Percentiles rank a stretch among this genome's conserved stretches.
Evolutionary conservation across 37 sponge, comb jelly and placozoan species (phyloP).

Genomic region (Ephydatia muelleri): DNA sequence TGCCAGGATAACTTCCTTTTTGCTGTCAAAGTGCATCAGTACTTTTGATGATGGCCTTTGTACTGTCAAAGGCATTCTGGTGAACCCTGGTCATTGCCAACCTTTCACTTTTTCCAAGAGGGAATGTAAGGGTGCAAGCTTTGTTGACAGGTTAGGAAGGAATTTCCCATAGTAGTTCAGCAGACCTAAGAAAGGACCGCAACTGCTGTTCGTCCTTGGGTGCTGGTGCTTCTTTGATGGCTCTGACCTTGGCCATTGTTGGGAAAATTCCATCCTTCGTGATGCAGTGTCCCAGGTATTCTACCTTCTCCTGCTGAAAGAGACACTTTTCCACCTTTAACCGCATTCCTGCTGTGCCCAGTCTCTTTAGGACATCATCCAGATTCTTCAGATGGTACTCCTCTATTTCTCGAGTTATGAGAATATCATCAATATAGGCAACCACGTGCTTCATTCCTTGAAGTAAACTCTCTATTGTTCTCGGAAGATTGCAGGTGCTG

Average conservation of each 20-base stretch:
- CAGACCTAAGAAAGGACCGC: slow-evolving; percentile 38
- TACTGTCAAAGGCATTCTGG: slow-evolving; percentile 23
- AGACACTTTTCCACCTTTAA: slow-evolving; percentile 49
- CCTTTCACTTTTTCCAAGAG: slow-evolving; percentile 18
- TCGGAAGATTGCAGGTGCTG: slow-evolving; percentile 48
- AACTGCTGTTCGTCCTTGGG: slow-evolving; percentile 16
- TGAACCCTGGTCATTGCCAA: slow-evolving; percentile 30
- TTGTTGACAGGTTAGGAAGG: slow-evolving; percentile 35
- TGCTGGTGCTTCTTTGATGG: slow-evolving; percentile 27
- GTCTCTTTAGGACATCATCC: slow-evolving; percentile 26
- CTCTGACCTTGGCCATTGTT: slow-evolving; percentile 4
- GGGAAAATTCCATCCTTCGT: slow-evolving; percentile 19
- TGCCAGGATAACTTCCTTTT: slow-evolving; percentile 1
- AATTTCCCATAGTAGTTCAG: slow-evolving; percentile 53
- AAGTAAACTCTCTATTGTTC: slow-evolving; percentile 36
- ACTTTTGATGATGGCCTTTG: slow-evolving; percentile 20
- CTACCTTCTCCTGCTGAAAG: slow-evolving; percentile 35
- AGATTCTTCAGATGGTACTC: slow-evolving; percentile 29
- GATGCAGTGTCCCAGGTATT: slow-evolving; percentile 60
- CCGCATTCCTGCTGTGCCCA: slow-evolving; percentile 34
- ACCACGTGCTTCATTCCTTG: slow-evolving; percentile 21
- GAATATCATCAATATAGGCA: slow-evolving; percentile 41
- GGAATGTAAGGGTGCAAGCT: slow-evolving; percentile 10
- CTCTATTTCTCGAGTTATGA: slow-evolving; percentile 13
- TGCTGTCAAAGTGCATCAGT: slow-evolving; percentile 41